phyloP scores from a whole-genome alignment of 2,888 invertebrate species.

The Glaucopsyche alexis region DNA sequence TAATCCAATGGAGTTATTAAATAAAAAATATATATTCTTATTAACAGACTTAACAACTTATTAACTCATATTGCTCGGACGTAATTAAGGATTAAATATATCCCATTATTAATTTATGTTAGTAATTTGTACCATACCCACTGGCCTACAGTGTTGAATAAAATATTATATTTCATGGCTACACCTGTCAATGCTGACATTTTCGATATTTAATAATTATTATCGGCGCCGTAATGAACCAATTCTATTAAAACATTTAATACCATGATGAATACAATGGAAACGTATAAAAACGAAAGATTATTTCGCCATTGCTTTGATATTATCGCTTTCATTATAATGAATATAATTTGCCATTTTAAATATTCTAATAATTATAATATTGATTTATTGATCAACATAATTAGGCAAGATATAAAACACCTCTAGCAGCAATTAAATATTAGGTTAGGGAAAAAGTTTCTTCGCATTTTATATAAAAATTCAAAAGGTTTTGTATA shows the following conservation, averaged over 20 bases:
- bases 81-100: slow-evolving; percentile 41
- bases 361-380: no score
- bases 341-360: no score
- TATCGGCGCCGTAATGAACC: slow-evolving; percentile 39
- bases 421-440: no score
- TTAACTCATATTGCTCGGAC: slow-evolving; percentile 37
- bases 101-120: slow-evolving; percentile 42
- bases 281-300: not conserved
- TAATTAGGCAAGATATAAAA: no score
- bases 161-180: slow-evolving; percentile 43
- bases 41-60: slow-evolving; percentile 28
- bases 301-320: not conserved
- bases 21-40: slow-evolving; percentile 30
- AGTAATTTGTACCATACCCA: slow-evolving; percentile 38
- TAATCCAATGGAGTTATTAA: slow-evolving; percentile 36
- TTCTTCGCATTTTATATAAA: no score
- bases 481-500: no score
- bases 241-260: slow-evolving; percentile 35
- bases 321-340: not conserved
- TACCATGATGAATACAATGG: slow-evolving; percentile 9
- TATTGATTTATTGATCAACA: no score
- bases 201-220: slow-evolving; percentile 43
- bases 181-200: slow-evolving; percentile 42
- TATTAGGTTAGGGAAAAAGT: no score
- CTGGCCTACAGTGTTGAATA: slow-evolving; percentile 42